Evolutionary conservation across 2,113 vertebrate genomes (phyloP), one percentile per base, ranked within the genome.

Genomic region (Rhinolophus sinicus): DNA sequence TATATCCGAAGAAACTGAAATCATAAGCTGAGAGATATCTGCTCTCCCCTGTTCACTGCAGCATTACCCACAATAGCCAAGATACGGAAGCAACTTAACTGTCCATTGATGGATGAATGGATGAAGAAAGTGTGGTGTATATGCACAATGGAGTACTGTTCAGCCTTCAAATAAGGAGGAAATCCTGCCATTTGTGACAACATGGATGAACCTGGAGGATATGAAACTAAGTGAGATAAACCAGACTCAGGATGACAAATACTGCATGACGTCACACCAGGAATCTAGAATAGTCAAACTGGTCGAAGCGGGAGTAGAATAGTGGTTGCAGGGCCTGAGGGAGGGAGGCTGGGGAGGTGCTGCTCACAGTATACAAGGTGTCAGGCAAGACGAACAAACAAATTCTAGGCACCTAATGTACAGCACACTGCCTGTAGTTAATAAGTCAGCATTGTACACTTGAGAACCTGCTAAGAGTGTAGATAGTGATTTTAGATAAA

Each of bases 401-500:
- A 69, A 35, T 56, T 35, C 13, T 22, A 56, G 62, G 67, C 35
- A 24, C 21, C 60, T 24, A 11, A 24, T 22, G 13, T 16, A 24
- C 6, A 22, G 38, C n/a, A 11, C 4, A 54, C 16, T 4, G 11
- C 60, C 26, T 40, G 2, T 0, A 1, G 6, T 12, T 33, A 69
- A 56, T 7, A 40, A 22, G 14, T 2, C 8, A 3, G 5, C 15
- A 13, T 0, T 18, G 6, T 18, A 6, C 6, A 7, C 35, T 56
- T 52, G 33, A 7, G 40, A 56, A 8, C 62, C 18, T 56, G 50
- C 50, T 86, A 18, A 56, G 35, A 80, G 9, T 2, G 0, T 33
- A 44, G 35, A 24, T 19, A 18, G 13, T 26, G 28, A 30, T 65
- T 69, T 52, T 56, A 22, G 35, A 10, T 33, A 69, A 67, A 72